Evolutionary conservation across 2,113 vertebrate species (phyloP), one percentile per base, ranked within the genome.

Genomic region (Tachuris rubrigastra): DNA sequence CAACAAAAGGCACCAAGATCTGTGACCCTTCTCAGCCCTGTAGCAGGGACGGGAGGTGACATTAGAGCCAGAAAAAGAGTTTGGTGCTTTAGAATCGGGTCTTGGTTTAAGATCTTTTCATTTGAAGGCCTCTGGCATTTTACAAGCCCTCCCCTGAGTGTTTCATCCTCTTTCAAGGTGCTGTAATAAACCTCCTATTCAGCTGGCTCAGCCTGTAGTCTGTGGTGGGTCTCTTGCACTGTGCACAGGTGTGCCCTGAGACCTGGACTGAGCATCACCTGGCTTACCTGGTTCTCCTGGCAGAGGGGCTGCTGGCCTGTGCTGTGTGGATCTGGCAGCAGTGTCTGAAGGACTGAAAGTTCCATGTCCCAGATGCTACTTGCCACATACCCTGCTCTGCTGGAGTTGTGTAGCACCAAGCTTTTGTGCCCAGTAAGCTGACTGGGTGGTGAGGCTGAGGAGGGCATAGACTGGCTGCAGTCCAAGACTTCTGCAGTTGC

Each of bases 91-190:
- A 92, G 46, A 95, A 84, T 47, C 46, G 55, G 12, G 12, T 56
- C 68, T 80, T 86, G 28, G n/a, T 85, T 83, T 88, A 67, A 50
- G 79, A 94, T 91, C 83, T 83, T 86, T 93, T 90, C n/a, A 44
- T 80, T 69, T 80, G 66, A 68, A 91, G 75, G 92, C 71, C 35
- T 91, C 75, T 90, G 82, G 92, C 96, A 90, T 58, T 47, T 72
- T 37, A 42, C 5, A 8, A 92, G 79, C 85, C 93, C 95, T 89
- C 90, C 85, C 82, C 53, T 23, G 88, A 80, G 90, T 46, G 91
- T 92, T 90, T 79, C 83, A 94, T 90, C 79, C 59, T 85, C 82
- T 83, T 91, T 95, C 90, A 93, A 90, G 88, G 56, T 55, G 80
- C 77, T 66, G 46, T 65, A 91, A 55, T 85, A 78, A 93, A 55